Base-by-base conservation (phyloP, 2,888 invertebrate genomes). In the Erebia ligea region DNA sequence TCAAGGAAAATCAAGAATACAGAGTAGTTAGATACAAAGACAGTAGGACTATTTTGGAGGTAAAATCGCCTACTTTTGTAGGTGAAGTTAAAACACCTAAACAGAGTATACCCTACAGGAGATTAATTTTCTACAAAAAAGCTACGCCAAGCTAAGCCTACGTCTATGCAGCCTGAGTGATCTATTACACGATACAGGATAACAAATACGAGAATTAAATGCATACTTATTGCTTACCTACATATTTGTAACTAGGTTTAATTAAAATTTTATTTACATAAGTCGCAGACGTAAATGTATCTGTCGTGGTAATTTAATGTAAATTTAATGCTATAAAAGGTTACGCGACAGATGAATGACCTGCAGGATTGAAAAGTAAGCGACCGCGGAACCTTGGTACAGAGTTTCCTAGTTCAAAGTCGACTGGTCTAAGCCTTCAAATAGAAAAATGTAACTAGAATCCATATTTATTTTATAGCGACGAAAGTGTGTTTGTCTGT, bases 341-440 rank as follows among this genome's bases (percentile, higher is more conserved):
- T 57, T 48, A 52, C 17, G 19, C 9, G n/a, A 42, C 81, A 65
- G 65, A 70, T 67, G 70, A 72, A 71, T 68, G 71, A 73, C 70
- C 68, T 67, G 68, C 68, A 57, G 70, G 48, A 48, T 65, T 68
- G 73, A 72, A 73, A 75, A 75, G 67, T 71, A 62, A 62, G 54
- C 64, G 64, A 68, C 66, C 68, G 67, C 62, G 54, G 54, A 71
- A 66, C 76, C 76, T 75, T 74, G 73, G 50, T 67, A 52, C 62
- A 68, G 67, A 68, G 71, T 73, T 76, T 76, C 73, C 76, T 75
- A 75, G 73, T 76, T 73, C 73, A 72, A 72, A 72, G 73, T 70
- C 72, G 66, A 72, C 52, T 66, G 64, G 63, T 45, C 64, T 67
- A 68, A 63, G 65, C 69, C 67, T 54, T 72, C 63, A 48, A 42